phyloP scores from a whole-genome alignment of 2,113 vertebrate species.

The Brienomyrus longianalis region DNA sequence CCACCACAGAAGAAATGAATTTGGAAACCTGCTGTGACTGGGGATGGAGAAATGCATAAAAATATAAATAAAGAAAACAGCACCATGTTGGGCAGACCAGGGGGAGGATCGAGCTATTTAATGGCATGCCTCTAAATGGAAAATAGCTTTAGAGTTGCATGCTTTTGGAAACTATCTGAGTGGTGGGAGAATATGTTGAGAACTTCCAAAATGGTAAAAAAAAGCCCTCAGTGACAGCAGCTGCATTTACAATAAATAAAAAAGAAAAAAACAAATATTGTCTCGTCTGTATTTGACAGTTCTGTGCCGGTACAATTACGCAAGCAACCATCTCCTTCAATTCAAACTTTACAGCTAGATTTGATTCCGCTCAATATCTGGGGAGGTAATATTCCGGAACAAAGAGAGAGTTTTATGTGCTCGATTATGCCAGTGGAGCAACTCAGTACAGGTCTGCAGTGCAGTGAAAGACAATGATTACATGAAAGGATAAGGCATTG shows the following conservation, averaged over 20 bases:
- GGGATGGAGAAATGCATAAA: constrained; percentile 23
- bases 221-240: constrained; percentile 12
- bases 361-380: constrained; percentile 31
- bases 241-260: neutral
- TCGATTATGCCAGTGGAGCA: constrained; percentile 11
- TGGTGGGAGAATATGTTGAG: neutral
- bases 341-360: constrained; percentile 39
- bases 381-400: constrained; percentile 25
- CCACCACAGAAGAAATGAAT: constrained; percentile 9
- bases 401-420: constrained; percentile 32
- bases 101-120: constrained; percentile 11
- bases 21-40: constrained; percentile 28
- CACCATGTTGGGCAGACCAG: constrained; percentile 25
- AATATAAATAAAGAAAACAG: constrained; percentile 2
- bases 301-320: constrained; percentile 24
- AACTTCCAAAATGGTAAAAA: constrained; percentile 16
- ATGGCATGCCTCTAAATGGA: constrained; percentile 2
- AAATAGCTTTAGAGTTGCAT: constrained; percentile 10
- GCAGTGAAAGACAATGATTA: constrained; percentile 33
- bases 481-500: constrained; percentile 39
- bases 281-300: constrained; percentile 28
- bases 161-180: neutral
- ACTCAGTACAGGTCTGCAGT: constrained; percentile 11
- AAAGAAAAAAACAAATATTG: constrained; percentile 13
- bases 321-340: constrained; percentile 38